Conservation (phyloP, 2,113 vertebrate genomes). For the Electrona antarctica region DNA sequence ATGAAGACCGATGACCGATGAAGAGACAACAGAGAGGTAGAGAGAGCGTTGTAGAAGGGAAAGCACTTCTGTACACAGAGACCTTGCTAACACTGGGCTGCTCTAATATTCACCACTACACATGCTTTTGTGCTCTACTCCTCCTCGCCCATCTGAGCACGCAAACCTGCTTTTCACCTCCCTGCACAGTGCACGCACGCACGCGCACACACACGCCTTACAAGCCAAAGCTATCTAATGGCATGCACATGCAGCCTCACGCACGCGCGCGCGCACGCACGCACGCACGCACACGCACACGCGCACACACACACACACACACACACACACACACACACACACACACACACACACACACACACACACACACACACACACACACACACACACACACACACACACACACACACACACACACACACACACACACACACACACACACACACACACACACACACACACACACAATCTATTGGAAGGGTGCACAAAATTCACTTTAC, state of each 20-base stretch:
- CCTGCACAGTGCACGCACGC: slow-evolving; percentile 20
- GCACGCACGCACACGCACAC: slow-evolving; percentile 13
- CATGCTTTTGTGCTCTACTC: slow-evolving; percentile 59
- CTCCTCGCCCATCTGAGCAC: slow-evolving; percentile 44
- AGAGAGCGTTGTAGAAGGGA: slow-evolving; percentile 35
- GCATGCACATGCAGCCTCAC: slow-evolving; percentile 15
- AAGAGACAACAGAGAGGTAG: slow-evolving; percentile 25
- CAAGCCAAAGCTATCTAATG: slow-evolving; percentile 11
- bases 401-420: slow-evolving; percentile 13
- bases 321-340: slow-evolving; percentile 6
- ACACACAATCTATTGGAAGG: not conserved
- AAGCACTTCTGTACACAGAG: slow-evolving; percentile 56
- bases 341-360: slow-evolving; percentile 6
- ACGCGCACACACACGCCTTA: not conserved
- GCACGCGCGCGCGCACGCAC: slow-evolving; percentile 11
- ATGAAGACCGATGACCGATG: slow-evolving; percentile 41
- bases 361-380: not conserved
- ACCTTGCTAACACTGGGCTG: slow-evolving; percentile 44
- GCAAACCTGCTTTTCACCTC: slow-evolving; percentile 34
- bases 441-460: not conserved
- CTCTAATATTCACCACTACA: slow-evolving; percentile 67
- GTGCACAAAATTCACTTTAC: slow-evolving; percentile 17
- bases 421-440: slow-evolving; percentile 6
- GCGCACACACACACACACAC: not conserved
- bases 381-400: not conserved